Base-by-base conservation (phyloP, 2,888 invertebrate species). In the Euclidia mi region DNA sequence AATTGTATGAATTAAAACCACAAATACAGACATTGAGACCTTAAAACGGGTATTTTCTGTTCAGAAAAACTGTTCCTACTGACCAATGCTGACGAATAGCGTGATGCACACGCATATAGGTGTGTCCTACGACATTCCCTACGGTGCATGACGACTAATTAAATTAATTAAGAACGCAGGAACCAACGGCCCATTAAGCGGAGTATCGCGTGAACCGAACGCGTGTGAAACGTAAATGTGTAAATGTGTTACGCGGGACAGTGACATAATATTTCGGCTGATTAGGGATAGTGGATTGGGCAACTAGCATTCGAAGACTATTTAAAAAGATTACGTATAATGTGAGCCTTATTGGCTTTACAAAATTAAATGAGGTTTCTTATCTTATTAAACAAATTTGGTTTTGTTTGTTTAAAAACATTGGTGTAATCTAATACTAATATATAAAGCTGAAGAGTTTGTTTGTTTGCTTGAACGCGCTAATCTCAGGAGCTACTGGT, bases 131-230 rank as follows among this genome's bases (percentile, higher is more conserved):
- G 70, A 73, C 67, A 76, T 68, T 64, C 60, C 71, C 77, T 80
- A 82, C 82, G 80, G 77, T 79, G 76, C 79, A 73, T 67, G 73
- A 71, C 81, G 69, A 68, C 75, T 87, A 87, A 88, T 90, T 86
- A 86, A 82, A 76, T 85, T 89, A 89, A 91, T 90, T 87, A 86
- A 49, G 61, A 58, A 78, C 57, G 65, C 71, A 79, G 82, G 81
- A 83, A 82, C 82, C 82, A 78, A 67, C 74, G 55, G 44, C 28
- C 75, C 79, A 84, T 83, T 82, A 79, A 67, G 65, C 60, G 65
- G 66, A 70, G 56, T 58, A 74, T 62, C 57, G 66, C 71, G 74
- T 77, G 75, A 64, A 71, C 52, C 55, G 58, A 52, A 68, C 71
- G 71, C 70, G 74, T 80, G 68, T 68, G 62, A 66, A 68, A 60